Percentiles rank a stretch among this genome's conserved stretches.
Conservation (phyloP, 2,113 vertebrate genomes). For the Entosphenus tridentatus region DNA sequence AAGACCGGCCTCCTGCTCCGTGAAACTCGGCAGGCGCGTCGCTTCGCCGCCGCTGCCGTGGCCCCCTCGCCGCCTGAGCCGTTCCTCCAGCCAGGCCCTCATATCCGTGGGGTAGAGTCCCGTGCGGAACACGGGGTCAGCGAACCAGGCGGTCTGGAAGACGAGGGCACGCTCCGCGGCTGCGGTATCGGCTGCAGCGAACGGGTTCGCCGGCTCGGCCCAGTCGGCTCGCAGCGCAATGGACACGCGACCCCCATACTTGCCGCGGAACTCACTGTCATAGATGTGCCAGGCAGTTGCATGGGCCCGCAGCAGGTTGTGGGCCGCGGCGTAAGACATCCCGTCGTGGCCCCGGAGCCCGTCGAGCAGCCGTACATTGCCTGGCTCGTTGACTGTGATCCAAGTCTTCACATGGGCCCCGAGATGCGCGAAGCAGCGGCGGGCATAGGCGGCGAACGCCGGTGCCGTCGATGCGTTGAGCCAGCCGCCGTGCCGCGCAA, state of each 20-base stretch:
- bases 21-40: slow-evolving; percentile 55
- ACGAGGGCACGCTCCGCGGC: slow-evolving; percentile 55
- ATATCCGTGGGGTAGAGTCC: slow-evolving; percentile 65
- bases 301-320: slow-evolving; percentile 62
- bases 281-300: slow-evolving; percentile 59
- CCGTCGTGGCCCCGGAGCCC: slow-evolving; percentile 16
- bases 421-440: slow-evolving; percentile 48
- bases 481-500: slow-evolving; percentile 46
- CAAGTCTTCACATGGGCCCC: slow-evolving; percentile 56
- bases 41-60: slow-evolving; percentile 29
- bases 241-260: slow-evolving; percentile 54
- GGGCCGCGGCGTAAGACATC: slow-evolving; percentile 40
- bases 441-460: slow-evolving; percentile 55
- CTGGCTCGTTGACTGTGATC: slow-evolving; percentile 70
- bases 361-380: slow-evolving; percentile 17
- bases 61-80: slow-evolving; percentile 11
- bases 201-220: slow-evolving; percentile 71
- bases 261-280: slow-evolving; percentile 35
- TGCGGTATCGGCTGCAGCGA: slow-evolving; percentile 42
- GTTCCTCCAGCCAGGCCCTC: slow-evolving; percentile 47
- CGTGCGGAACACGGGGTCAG: slow-evolving; percentile 64
- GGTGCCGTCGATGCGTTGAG: slow-evolving; percentile 35
- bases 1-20: slow-evolving; percentile 34
- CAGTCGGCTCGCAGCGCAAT: slow-evolving; percentile 68
- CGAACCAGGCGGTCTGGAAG: slow-evolving; percentile 63